Conservation (phyloP, 2,888 invertebrate species). For the Serrognathus titanus region DNA sequence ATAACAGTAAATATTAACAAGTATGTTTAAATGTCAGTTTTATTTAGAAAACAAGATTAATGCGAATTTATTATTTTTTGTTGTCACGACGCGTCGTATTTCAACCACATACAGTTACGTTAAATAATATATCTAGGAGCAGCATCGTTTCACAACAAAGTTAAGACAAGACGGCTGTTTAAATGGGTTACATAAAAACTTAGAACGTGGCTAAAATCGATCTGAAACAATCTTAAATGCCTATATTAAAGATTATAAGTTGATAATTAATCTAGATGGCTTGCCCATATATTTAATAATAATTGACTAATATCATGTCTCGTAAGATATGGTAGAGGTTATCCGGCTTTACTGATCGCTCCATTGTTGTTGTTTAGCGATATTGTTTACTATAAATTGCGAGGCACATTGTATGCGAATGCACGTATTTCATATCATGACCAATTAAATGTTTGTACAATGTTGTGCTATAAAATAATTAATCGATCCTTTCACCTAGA, state of each 20-base stretch:
- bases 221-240: slow-evolving; percentile 1
- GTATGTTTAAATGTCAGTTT: too few species aligned
- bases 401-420: slow-evolving; percentile 44
- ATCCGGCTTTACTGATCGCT: slow-evolving; percentile 40
- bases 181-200: not conserved
- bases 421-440: slow-evolving; percentile 46
- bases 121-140: too few species aligned
- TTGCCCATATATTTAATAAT: slow-evolving; percentile 19
- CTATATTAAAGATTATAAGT: slow-evolving; percentile 3
- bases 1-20: too few species aligned
- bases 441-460: slow-evolving; percentile 46
- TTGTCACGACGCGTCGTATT: too few species aligned
- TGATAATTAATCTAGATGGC: slow-evolving; percentile 2
- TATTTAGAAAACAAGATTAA: too few species aligned
- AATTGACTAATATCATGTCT: slow-evolving; percentile 26
- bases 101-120: too few species aligned
- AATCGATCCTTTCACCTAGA: slow-evolving; percentile 44
- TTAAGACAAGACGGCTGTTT: not conserved
- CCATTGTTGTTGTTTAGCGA: slow-evolving; percentile 47
- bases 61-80: too few species aligned
- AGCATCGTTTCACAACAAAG: not conserved
- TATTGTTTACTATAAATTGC: slow-evolving; percentile 48
- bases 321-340: slow-evolving; percentile 32
- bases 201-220: not conserved
- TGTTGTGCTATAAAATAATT: slow-evolving; percentile 48